These are phyloP conservation scores for Nasonia oneida DNA, from an alignment of 2,888 invertebrate species.

Conservation along the genomic window DNA sequence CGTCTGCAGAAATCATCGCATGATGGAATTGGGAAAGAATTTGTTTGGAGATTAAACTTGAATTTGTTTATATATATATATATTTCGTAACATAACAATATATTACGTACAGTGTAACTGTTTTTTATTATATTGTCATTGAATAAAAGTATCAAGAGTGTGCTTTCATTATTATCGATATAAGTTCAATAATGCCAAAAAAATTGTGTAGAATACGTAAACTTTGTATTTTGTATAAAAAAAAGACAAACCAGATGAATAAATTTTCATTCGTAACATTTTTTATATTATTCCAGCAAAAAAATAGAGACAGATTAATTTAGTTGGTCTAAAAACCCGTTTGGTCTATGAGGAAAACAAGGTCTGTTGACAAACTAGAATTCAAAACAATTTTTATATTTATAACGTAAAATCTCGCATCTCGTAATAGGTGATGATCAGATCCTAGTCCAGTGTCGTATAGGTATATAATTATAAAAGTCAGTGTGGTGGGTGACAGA, in stretches of 20 bases:
- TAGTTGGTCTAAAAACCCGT: conserved; percentile 48
- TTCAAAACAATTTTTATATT: conserved; percentile 57
- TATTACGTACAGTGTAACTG: conserved; percentile 57
- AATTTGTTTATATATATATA: conserved; percentile 3
- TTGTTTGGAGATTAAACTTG: conserved; percentile 89
- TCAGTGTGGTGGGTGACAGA: conserved; percentile 41
- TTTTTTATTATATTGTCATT: conserved; percentile 51
- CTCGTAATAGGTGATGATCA: conserved; percentile 47
- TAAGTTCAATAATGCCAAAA: conserved; percentile 55
- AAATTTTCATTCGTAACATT: conserved; percentile 39
- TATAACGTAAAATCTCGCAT: conserved; percentile 39
- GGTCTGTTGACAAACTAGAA: conserved; percentile 55
- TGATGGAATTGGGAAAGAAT: conserved; percentile 94
- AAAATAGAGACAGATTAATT: conserved; percentile 36
- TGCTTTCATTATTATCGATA: conserved; percentile 43
- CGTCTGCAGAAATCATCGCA: conserved; percentile 91
- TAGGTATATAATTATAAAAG: conserved; percentile 49
- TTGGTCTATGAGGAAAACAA: conserved; percentile 46
- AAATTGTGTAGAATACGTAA: conserved; percentile 40
- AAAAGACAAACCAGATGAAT: conserved; percentile 31
- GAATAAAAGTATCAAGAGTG: conserved; percentile 46
- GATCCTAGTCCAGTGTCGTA: conserved; percentile 35
- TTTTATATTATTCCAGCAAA: conserved; percentile 56
- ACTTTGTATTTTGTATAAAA: conserved; percentile 53
- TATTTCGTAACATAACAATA: conserved; percentile 31